Evolutionary conservation across 2,113 vertebrate genomes (phyloP).

Genomic region (Brienomyrus brachyistius): DNA sequence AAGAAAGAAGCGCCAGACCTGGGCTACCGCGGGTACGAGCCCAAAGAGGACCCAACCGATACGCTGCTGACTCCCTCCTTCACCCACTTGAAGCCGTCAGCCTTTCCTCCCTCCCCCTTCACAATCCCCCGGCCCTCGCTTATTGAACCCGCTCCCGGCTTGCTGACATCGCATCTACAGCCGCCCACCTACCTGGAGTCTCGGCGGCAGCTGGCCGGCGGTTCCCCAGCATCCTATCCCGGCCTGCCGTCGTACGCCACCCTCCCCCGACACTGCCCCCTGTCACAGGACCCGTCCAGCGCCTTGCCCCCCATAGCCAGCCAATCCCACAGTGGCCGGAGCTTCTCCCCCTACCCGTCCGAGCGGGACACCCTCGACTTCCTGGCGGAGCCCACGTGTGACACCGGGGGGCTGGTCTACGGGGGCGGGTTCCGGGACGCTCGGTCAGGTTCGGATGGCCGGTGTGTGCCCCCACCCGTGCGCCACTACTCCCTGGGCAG

Average conservation of each 20-base stretch:
- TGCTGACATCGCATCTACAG: conserved; percentile 49
- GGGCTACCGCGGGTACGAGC: conserved; percentile 40
- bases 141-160: conserved; percentile 40
- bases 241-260: conserved; percentile 79
- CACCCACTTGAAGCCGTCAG: conserved; percentile 39
- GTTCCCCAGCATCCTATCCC: conserved; percentile 53
- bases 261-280: conserved; percentile 72
- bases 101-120: conserved; percentile 60
- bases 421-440: conserved; percentile 69
- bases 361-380: conserved; percentile 49
- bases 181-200: conserved; percentile 63
- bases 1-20: conserved; percentile 51
- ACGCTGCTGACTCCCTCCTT: conserved; percentile 34
- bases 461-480: conserved; percentile 45
- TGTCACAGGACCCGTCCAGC: conserved; percentile 52
- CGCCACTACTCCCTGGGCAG: conserved; percentile 67
- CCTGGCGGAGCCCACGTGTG: conserved; percentile 20
- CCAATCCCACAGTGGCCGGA: conserved; percentile 45
- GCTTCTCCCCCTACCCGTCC: conserved; percentile 44
- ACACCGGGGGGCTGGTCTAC: conserved; percentile 37
- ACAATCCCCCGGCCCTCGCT: conserved; percentile 73
- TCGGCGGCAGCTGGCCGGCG: conserved; percentile 78
- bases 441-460: conserved; percentile 50
- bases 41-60: conserved; percentile 47
- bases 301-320: conserved; percentile 42